These are phyloP conservation scores for Teleogryllus occipitalis DNA, from an alignment of 1,140 invertebrate species.

Conservation along the genomic window DNA sequence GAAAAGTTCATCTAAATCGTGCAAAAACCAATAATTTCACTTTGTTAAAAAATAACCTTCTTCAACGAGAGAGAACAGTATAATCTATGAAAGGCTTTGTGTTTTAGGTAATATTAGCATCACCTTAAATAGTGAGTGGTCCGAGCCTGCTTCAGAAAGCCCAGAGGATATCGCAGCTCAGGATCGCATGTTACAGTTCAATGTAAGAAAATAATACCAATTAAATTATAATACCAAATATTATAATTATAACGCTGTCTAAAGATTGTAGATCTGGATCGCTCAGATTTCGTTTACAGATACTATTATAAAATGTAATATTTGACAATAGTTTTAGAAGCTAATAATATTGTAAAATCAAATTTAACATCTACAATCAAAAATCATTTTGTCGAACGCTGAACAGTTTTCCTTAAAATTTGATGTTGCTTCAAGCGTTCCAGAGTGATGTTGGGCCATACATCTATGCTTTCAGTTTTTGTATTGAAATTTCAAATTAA, in stretches of 20 bases:
- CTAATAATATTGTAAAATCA: not conserved
- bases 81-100: too few relatives aligned
- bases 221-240: constrained; percentile 7
- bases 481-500: too few relatives aligned
- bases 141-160: constrained; percentile 33
- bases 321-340: not conserved
- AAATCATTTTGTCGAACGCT: not conserved
- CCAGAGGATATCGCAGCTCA: constrained; percentile 43
- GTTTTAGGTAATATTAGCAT: constrained; percentile 51
- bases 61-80: too few relatives aligned
- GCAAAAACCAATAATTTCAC: too few relatives aligned
- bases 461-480: too few relatives aligned
- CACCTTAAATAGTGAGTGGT: constrained; percentile 50
- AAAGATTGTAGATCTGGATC: not conserved
- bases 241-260: not conserved
- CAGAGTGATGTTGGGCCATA: too few relatives aligned
- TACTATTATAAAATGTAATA: not conserved
- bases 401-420: too few relatives aligned
- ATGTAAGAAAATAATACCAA: too few relatives aligned
- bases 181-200: constrained; percentile 42
- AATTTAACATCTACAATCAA: not conserved
- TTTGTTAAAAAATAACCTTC: too few relatives aligned
- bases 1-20: too few relatives aligned
- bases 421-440: too few relatives aligned
- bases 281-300: not conserved